phyloP scores from a whole-genome alignment of 2,113 vertebrate species.

The Dipodomys ordii region DNA sequence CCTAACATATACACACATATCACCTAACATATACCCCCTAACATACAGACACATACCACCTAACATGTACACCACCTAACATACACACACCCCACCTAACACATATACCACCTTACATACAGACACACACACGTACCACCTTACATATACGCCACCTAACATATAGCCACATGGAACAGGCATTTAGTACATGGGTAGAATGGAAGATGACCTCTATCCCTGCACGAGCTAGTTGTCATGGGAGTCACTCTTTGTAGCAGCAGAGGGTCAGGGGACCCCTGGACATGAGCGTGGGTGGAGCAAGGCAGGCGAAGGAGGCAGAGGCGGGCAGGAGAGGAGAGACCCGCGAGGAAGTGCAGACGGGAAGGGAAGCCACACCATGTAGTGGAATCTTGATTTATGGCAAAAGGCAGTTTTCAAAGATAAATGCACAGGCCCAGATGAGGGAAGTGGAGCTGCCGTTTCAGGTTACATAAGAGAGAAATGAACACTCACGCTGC shows the following conservation, averaged over 20 bases:
- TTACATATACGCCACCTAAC: not conserved
- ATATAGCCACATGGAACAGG: not conserved
- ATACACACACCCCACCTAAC: too few species aligned
- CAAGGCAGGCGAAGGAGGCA: not conserved
- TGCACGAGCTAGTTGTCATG: slow-evolving; percentile 1
- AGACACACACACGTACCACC: too few species aligned
- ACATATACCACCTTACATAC: too few species aligned
- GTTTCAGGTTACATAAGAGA: slow-evolving; percentile 75
- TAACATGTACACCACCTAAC: not conserved
- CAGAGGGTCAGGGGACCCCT: not conserved
- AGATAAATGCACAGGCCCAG: slow-evolving; percentile 77
- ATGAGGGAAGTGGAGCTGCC: slow-evolving; percentile 57
- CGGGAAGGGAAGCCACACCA: not conserved
- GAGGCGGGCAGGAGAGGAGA: too few species aligned
- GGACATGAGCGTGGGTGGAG: not conserved
- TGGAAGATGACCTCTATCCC: not conserved
- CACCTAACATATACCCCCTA: not conserved
- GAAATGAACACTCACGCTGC: slow-evolving; percentile 52
- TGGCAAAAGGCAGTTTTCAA: slow-evolving; percentile 76
- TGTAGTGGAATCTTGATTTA: slow-evolving; percentile 55
- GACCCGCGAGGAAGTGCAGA: not conserved
- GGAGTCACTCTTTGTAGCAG: slow-evolving; percentile 28
- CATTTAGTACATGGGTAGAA: too few species aligned
- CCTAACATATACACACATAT: too few species aligned
- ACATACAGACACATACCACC: not conserved